Evolutionary conservation across 1,140 invertebrate genomes (phyloP), one percentile per base, ranked within the genome.

Genomic region (Holcopasites calliopsidis): DNA sequence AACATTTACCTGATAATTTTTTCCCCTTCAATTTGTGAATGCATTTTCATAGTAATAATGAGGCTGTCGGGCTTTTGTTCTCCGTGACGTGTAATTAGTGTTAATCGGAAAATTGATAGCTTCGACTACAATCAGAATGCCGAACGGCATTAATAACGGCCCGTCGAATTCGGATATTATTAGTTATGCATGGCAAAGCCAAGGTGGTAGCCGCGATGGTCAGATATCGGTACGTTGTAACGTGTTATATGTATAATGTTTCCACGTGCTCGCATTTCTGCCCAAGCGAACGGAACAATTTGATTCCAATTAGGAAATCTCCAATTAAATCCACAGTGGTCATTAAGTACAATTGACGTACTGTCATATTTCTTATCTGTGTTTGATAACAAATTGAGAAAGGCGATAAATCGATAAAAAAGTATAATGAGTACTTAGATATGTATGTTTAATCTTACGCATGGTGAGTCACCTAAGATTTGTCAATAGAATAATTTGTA

Each of bases 111-210:
- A 71, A 82, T 80, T 61, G 73, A 77, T 81, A 80, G 42, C 7
- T 35, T 57, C 40, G 50, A 21, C 50, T 73, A 64, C 74, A 72
- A 77, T 77, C 80, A 82, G 79, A 74, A 76, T 76, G 49, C 38
- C 62, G 50, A 60, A 70, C 62, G 77, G 61, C 58, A 70, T 81
- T 77, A 69, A 77, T 81, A 70, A 64, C 79, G 61, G 38, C 18
- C 50, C 33, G 38, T 74, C 69, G 64, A 58, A 69, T 77, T 69
- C 33, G 58, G 60, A 38, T 55, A 52, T 82, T 82, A 82, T 82
- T 81, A 82, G 81, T 82, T 60, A 79, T 65, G 54, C 62, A 77
- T 31, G 65, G 42, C 72, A 77, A 82, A 80, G 49, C 76, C 68
- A 81, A 82, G 80, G 79, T 72, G 64, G 58, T 71, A 54, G 60